Evolutionary conservation across 2,113 vertebrate species (phyloP).

Genomic region (Bujurquina vittata): DNA sequence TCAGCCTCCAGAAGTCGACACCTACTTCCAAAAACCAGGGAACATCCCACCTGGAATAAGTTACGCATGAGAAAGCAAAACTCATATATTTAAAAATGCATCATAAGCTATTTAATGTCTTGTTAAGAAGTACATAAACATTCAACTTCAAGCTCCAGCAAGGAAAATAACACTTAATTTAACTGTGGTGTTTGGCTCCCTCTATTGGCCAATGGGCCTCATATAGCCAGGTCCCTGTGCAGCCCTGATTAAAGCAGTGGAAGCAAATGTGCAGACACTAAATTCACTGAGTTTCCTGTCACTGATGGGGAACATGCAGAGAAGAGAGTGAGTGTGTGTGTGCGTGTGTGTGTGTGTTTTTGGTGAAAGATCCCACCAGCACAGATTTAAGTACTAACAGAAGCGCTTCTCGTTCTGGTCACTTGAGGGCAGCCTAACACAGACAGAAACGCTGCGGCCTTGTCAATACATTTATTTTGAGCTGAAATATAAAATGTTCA

Average conservation of each 20-base stretch:
- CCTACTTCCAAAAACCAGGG: background rate
- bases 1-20: background rate
- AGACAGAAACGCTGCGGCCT: background rate
- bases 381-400: background rate
- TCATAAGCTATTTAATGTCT: background rate
- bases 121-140: background rate
- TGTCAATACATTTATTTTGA: background rate
- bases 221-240: background rate
- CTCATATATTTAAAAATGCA: background rate
- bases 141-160: too few relatives aligned
- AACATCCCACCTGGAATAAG: background rate
- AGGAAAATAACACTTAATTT: background rate
- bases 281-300: background rate
- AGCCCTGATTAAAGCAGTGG: background rate
- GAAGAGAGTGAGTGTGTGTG: background rate
- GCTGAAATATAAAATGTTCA: background rate
- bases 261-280: background rate
- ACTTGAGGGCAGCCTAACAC: conserved; percentile 30
- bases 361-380: background rate
- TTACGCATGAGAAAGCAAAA: background rate
- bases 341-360: background rate
- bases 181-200: conserved; percentile 47
- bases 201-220: conserved; percentile 18
- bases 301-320: background rate
- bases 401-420: conserved; percentile 16